A percentile compares a stretch with the other conserved stretches of the same genome.
Conservation (phyloP, 2,888 invertebrate species). For the Trichogramma dendrolimi region DNA sequence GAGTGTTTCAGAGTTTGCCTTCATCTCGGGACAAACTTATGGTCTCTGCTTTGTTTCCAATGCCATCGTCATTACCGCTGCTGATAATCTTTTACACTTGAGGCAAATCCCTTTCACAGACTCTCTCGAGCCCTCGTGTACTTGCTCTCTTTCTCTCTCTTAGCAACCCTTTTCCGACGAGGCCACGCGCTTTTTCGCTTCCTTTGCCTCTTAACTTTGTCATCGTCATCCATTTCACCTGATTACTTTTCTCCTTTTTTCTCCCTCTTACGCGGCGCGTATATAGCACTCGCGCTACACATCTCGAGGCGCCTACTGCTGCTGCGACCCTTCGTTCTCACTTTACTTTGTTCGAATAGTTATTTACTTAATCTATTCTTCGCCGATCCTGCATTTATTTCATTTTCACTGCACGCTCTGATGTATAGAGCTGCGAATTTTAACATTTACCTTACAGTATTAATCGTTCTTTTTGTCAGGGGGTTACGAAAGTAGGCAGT, state of each 20-base stretch:
- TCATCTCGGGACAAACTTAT: constrained; percentile 12
- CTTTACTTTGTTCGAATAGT: too few relatives aligned
- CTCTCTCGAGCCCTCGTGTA: constrained; percentile 23
- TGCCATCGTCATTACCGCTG: constrained; percentile 22
- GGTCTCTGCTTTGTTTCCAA: constrained; percentile 15
- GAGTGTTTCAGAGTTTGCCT: constrained; percentile 10
- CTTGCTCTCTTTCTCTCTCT: constrained; percentile 1
- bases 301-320: not conserved
- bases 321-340: not conserved
- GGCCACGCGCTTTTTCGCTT: constrained; percentile 7
- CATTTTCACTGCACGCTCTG: too few relatives aligned
- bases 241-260: constrained; percentile 24
- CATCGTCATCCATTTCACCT: constrained; percentile 32
- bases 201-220: constrained; percentile 29
- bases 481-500: too few relatives aligned
- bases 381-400: too few relatives aligned
- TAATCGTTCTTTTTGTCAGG: too few relatives aligned
- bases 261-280: not conserved
- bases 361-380: too few relatives aligned
- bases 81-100: constrained; percentile 50
- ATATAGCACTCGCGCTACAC: not conserved
- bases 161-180: not conserved
- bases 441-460: too few relatives aligned
- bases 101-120: constrained; percentile 36
- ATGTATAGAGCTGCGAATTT: too few relatives aligned